Conservation (phyloP, 2,113 vertebrate genomes). For the Pseudopodoces humilis region DNA sequence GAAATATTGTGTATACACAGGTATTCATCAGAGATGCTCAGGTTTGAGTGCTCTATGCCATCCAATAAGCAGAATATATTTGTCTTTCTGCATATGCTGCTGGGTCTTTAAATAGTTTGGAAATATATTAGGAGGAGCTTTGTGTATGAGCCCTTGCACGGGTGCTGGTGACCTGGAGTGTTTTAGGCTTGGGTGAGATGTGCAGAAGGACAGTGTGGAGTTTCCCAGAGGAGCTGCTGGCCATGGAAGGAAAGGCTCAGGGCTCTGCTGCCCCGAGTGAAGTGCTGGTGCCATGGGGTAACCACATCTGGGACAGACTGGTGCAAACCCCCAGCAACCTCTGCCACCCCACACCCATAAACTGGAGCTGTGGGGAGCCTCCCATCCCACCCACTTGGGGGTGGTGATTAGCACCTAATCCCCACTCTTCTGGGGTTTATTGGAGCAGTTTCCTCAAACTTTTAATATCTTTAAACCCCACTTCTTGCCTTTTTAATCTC, state of each 20-base stretch:
- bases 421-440: background rate
- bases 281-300: background rate
- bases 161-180: background rate
- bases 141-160: background rate
- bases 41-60: background rate
- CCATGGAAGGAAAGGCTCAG: background rate
- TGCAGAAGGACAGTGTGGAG: background rate
- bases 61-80: background rate
- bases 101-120: background rate
- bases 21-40: background rate
- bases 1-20: accelerated
- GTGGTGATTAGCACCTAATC: background rate
- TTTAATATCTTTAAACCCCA: background rate
- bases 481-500: background rate
- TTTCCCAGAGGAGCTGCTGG: background rate
- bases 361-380: background rate
- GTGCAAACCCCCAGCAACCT: background rate
- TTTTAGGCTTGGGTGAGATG: background rate
- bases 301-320: background rate
- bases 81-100: background rate
- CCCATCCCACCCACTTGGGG: background rate
- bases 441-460: background rate
- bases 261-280: accelerated
- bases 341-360: background rate
- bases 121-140: background rate